Conservation (phyloP, 2,888 invertebrate genomes). For the Macrosiphum euphorbiae region DNA sequence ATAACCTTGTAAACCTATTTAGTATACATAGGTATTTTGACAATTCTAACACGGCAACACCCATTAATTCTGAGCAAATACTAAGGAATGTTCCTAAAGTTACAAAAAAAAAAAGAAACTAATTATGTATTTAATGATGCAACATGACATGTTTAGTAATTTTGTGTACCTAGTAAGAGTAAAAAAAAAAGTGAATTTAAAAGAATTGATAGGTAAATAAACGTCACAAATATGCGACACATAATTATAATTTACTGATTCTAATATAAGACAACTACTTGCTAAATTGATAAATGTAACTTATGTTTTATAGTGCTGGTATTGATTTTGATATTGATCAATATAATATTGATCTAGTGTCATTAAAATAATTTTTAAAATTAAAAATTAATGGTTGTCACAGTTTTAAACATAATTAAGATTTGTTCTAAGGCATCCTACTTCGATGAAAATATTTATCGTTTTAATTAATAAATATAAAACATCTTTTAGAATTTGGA, state of each 20-base stretch:
- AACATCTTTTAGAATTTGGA: background rate
- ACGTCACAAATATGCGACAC: background rate
- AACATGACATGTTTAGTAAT: background rate
- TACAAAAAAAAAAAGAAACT: background rate
- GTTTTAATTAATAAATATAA: background rate
- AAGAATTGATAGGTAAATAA: background rate
- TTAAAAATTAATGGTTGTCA: conserved; percentile 13
- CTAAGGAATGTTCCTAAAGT: background rate
- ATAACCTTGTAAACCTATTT: background rate
- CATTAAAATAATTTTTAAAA: conserved; percentile 1
- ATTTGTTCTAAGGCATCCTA: background rate
- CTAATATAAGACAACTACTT: background rate
- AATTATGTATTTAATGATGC: background rate
- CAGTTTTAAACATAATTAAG: background rate
- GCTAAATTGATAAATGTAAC: background rate
- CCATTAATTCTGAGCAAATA: background rate
- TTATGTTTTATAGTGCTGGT: background rate
- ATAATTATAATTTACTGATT: background rate
- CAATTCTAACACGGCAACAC: background rate
- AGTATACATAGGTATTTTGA: background rate
- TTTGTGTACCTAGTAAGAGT: background rate
- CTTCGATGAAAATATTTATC: background rate
- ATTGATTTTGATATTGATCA: background rate
- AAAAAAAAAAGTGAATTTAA: background rate
- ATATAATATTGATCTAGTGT: background rate